Evolutionary conservation across 2,888 invertebrate genomes (phyloP).

Genomic region (Drepana falcataria): DNA sequence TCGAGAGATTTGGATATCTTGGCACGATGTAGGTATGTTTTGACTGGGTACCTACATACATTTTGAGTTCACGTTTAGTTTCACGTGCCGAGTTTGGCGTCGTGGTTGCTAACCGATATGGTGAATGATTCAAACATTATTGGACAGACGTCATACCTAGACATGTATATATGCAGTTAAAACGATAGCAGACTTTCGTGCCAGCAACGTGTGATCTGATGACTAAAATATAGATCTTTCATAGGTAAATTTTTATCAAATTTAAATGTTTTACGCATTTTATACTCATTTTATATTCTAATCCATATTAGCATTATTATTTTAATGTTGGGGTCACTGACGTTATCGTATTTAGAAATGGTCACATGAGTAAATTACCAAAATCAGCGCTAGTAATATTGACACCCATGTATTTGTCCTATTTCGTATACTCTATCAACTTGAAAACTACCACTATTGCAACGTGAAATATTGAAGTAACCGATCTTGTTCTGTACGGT

Average conservation of each 20-base stretch:
- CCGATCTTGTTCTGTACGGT: too few relatives aligned
- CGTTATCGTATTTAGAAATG: too few relatives aligned
- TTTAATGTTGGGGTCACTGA: too few relatives aligned
- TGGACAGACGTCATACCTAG: background rate
- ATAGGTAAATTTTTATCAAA: background rate
- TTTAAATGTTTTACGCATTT: too few relatives aligned
- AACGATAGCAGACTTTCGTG: background rate
- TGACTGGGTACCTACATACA: background rate
- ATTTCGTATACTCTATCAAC: too few relatives aligned
- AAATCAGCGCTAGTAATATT: too few relatives aligned
- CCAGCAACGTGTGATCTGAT: background rate
- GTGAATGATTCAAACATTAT: background rate
- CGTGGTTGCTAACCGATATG: background rate
- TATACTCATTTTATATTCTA: too few relatives aligned
- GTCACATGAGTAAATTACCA: too few relatives aligned
- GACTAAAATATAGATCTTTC: background rate
- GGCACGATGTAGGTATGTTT: background rate
- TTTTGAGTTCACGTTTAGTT: background rate
- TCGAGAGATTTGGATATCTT: background rate
- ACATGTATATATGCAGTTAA: background rate
- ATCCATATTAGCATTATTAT: too few relatives aligned
- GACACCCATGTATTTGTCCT: too few relatives aligned
- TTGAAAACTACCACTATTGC: too few relatives aligned
- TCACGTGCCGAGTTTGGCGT: background rate
- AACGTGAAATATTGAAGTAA: too few relatives aligned